A percentile compares a stretch with the other conserved stretches of the same genome.
phyloP scores from a whole-genome alignment of 2,113 vertebrate genomes.

The Alethe diademata region DNA sequence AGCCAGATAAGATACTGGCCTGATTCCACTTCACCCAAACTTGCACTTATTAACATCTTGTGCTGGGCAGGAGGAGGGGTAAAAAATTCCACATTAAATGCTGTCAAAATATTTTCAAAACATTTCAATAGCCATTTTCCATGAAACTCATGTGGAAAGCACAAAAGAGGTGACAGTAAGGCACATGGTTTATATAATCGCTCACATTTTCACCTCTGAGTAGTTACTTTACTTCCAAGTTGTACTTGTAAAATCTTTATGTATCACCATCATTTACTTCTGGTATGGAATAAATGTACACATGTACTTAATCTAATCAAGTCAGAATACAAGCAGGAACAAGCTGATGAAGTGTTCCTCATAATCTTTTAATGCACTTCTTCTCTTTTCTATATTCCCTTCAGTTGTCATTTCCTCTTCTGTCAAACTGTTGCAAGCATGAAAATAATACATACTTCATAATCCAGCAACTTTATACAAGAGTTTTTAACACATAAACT shows the following conservation, averaged over 20 bases:
- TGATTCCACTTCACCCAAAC: neutral
- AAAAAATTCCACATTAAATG: neutral
- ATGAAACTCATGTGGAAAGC: neutral
- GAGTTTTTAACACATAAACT: slow-evolving; percentile 13
- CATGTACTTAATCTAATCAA: slow-evolving; percentile 3
- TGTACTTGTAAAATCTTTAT: neutral
- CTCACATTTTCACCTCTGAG: neutral
- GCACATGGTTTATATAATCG: neutral
- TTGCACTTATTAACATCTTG: neutral
- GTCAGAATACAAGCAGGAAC: neutral
- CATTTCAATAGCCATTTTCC: neutral
- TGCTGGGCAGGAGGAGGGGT: neutral
- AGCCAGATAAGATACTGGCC: neutral
- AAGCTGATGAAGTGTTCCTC: neutral
- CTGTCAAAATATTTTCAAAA: neutral
- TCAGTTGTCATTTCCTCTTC: neutral
- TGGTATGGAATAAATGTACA: neutral
- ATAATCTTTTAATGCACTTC: neutral
- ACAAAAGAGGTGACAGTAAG: neutral
- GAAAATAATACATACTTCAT: slow-evolving; percentile 13
- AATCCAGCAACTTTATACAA: neutral
- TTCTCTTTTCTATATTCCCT: neutral
- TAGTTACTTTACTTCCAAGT: neutral
- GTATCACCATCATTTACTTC: neutral
- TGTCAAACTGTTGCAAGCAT: neutral